A percentile compares a stretch with the other conserved stretches of the same genome.
Conservation (phyloP, 2,888 invertebrate species). For the Standfussiana lucernea region DNA sequence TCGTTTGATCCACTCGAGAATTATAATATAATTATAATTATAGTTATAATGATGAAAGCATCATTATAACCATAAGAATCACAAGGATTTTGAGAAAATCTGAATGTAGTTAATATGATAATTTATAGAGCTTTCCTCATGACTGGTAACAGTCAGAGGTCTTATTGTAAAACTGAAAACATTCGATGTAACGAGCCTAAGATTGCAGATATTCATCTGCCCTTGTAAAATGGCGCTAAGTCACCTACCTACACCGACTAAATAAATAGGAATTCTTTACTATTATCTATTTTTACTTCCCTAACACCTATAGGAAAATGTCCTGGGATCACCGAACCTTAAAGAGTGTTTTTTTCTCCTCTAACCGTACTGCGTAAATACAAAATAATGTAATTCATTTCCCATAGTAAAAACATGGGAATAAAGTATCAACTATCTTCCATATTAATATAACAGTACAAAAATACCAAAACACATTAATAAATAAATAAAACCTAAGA, state of each 20-base stretch:
- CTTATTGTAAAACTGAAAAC: conserved; percentile 7
- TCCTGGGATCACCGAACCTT: not conserved
- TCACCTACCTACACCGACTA: conserved; percentile 20
- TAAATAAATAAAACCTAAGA: conserved; percentile 54
- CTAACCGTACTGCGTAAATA: not conserved
- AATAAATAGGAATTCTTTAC: conserved; percentile 36
- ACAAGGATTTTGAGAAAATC: conserved; percentile 16
- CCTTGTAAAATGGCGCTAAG: conserved; percentile 17
- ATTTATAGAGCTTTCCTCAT: conserved; percentile 16
- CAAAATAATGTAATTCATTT: not conserved
- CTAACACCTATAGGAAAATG: not conserved
- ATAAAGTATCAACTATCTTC: not conserved
- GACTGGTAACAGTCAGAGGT: conserved; percentile 20
- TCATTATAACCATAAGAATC: conserved; percentile 12
- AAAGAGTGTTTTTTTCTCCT: not conserved
- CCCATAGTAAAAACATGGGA: not conserved
- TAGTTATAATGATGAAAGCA: too few relatives aligned
- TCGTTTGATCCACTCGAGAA: conserved; percentile 14
- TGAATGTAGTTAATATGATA: not conserved
- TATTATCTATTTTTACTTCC: conserved; percentile 28
- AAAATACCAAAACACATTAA: conserved; percentile 17
- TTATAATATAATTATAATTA: too few relatives aligned
- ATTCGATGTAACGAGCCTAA: conserved; percentile 1
- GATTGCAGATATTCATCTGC: conserved; percentile 22
- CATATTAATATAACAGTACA: conserved; percentile 8